Conservation (phyloP, 2,113 vertebrate species). For the Austrofundulus limnaeus region DNA sequence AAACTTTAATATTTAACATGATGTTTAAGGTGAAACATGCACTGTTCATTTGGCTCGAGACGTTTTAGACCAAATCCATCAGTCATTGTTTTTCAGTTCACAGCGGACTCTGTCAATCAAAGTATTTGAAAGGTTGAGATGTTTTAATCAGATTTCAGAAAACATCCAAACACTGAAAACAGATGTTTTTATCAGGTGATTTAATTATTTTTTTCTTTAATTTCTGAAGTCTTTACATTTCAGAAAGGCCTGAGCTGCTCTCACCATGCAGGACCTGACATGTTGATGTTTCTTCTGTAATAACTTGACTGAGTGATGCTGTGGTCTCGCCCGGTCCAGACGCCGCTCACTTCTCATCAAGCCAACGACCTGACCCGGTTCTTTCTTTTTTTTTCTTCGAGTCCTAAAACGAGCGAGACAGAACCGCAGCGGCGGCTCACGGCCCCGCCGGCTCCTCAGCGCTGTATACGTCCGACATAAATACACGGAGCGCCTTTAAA, state of each 20-base stretch:
- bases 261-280: too few relatives aligned
- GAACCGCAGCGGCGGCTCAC: conserved; percentile 43
- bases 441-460: conserved; percentile 49
- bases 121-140: too few relatives aligned
- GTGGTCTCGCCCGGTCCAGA: background rate
- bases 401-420: conserved; percentile 23
- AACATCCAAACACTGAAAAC: background rate
- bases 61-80: too few relatives aligned
- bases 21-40: too few relatives aligned
- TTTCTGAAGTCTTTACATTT: too few relatives aligned
- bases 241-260: too few relatives aligned
- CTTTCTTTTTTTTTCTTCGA: conserved; percentile 17
- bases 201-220: too few relatives aligned
- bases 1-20: too few relatives aligned
- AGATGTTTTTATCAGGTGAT: background rate
- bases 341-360: background rate
- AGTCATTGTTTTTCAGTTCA: too few relatives aligned
- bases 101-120: too few relatives aligned
- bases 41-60: too few relatives aligned
- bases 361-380: conserved; percentile 20
- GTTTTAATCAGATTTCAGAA: background rate
- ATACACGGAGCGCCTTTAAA: conserved; percentile 50
- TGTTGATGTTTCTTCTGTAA: background rate
- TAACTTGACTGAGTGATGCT: accelerated
- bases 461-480: conserved; percentile 58